Base-by-base conservation (phyloP, 2,797 vertebrate species). In the Cheracebus regulus region DNA sequence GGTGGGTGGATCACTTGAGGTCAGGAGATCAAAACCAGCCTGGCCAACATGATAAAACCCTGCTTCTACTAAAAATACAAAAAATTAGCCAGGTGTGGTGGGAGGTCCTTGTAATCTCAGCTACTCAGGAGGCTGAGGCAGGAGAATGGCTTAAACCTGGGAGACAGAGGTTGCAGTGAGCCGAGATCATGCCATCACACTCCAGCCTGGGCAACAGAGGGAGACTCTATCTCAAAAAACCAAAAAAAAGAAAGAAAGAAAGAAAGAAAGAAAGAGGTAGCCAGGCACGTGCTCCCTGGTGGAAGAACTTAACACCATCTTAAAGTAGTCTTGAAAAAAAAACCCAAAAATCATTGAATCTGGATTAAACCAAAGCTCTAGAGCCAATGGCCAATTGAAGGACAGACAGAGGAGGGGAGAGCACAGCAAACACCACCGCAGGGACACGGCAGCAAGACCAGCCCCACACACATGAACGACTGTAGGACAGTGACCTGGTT, bases 391-490 rank as follows among this genome's bases (percentile, higher is more conserved):
- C 28, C 41, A 14, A 26, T 20, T 14, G 20, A 44, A 48, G 36
- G 55, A 20, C 3, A 26, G 26, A 22, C 11, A 12, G 13, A 36
- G 2, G 80, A 46, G 14, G 57, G 24, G 7, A n/a, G 80, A 8
- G 36, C 1, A 0, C 0, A 39, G 28, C 52, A 14, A 41, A 13
- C 9, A 30, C 11, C 72, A 17, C 11, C 0, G 1, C 39, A 1
- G 41, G 33, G 85, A 39, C 36, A 14, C 20, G 5, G 15, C 67
- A 30, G n/a, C 10, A 4, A 28, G 19, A 19, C 15, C n/a, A 8
- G 3, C 79, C 24, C 2, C 2, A 0, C 12, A 1, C 22, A 26
- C 2, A 0, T 5, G 33, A 64, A 36, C 5, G 30, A 4, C n/a
- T 3, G 8, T 1, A n/a, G 79, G n/a, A 22, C n/a, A 3, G 55